phyloP scores from a whole-genome alignment of 2,797 vertebrate genomes.

The Ciconia nigra region DNA sequence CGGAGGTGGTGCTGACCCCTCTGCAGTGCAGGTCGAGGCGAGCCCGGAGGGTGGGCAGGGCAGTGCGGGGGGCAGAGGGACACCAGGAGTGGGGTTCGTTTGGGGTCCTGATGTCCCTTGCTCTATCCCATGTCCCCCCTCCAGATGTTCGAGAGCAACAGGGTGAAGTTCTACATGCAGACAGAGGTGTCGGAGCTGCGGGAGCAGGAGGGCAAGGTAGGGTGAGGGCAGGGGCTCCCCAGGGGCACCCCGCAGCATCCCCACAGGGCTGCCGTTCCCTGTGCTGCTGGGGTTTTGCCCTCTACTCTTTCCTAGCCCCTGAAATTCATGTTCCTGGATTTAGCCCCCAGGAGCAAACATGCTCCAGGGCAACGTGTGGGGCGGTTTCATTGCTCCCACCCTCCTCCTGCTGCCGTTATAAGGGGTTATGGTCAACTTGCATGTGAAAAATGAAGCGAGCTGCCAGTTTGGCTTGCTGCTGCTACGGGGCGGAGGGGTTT shows the following conservation, averaged over 20 bases:
- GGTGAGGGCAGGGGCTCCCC: background rate
- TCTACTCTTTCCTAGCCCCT: background rate
- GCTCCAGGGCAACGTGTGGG: background rate
- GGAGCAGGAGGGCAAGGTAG: conserved; percentile 97
- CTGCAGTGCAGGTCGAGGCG: fast-evolving
- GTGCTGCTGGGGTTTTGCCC: background rate
- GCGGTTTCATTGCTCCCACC: background rate
- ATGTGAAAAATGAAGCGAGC: background rate
- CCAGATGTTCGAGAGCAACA: conserved; percentile 94
- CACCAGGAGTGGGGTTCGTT: background rate
- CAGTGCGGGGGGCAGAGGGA: background rate
- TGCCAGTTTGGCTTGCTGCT: background rate
- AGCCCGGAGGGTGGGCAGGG: background rate
- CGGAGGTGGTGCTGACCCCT: background rate
- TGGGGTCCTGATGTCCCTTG: background rate
- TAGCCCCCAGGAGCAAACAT: background rate
- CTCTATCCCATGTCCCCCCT: background rate
- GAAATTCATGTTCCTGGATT: background rate
- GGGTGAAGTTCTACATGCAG: conserved; percentile 99
- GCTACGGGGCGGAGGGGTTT: background rate
- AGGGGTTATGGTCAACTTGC: background rate
- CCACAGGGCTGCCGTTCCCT: background rate
- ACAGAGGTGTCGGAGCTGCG: conserved; percentile 95
- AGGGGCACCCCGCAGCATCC: fast-evolving
- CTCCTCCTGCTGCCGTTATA: background rate